These are phyloP conservation scores for Zootermopsis nevadensis DNA, from an alignment of 2,888 invertebrate genomes.

Conservation along the genomic window DNA sequence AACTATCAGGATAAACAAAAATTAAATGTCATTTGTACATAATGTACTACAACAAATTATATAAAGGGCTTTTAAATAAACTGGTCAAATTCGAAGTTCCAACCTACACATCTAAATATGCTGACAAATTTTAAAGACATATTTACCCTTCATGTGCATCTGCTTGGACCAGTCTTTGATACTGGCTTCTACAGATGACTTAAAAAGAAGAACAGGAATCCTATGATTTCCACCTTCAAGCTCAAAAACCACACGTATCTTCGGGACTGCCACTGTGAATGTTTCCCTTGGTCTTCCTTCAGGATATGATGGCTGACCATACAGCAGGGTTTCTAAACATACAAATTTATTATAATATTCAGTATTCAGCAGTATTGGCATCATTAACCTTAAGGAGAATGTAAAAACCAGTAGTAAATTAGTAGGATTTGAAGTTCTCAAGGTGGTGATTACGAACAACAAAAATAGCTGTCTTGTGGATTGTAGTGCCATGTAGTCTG, in stretches of 20 bases:
- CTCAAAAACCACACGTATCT: constrained; percentile 73
- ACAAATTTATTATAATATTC: background rate
- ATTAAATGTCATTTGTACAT: too few relatives aligned
- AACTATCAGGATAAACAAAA: too few relatives aligned
- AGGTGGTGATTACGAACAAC: too few relatives aligned
- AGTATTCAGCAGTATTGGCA: background rate
- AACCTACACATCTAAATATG: too few relatives aligned
- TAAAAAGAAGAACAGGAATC: constrained; percentile 68
- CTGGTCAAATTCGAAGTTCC: too few relatives aligned
- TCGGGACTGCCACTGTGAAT: constrained; percentile 67
- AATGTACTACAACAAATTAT: too few relatives aligned
- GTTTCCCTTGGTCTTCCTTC: constrained; percentile 63
- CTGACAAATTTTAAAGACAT: background rate
- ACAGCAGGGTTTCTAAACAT: constrained; percentile 48
- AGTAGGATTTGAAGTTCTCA: too few relatives aligned
- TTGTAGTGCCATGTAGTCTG: too few relatives aligned
- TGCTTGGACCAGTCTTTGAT: constrained; percentile 77
- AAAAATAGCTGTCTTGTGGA: too few relatives aligned
- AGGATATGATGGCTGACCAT: constrained; percentile 43
- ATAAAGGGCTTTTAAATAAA: too few relatives aligned
- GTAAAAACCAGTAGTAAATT: too few relatives aligned
- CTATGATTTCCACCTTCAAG: constrained; percentile 67
- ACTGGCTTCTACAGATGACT: constrained; percentile 69
- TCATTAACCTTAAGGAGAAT: background rate
- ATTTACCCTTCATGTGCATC: constrained; percentile 63